Evolutionary conservation across 1,140 invertebrate species (phyloP).

Genomic region (Macrotrachela quadricornifera): DNA sequence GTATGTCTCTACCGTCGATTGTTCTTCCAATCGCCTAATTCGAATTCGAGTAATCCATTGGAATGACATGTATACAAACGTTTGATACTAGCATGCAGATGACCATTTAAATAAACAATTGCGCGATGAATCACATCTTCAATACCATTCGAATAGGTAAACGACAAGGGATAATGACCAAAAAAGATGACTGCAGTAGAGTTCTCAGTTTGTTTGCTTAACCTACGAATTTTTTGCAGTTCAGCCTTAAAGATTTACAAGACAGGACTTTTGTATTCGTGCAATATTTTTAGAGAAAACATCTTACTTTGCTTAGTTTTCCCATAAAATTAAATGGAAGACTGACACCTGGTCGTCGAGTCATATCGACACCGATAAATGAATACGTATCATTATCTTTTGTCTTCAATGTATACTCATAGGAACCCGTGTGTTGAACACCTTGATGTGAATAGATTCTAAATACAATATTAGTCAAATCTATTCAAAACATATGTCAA

Average conservation of each 20-base stretch:
- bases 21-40: constrained; percentile 79
- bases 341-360: constrained; percentile 51
- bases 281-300: background rate
- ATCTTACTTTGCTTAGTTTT: constrained; percentile 30
- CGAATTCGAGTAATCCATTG: constrained; percentile 63
- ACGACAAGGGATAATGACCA: constrained; percentile 77
- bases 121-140: constrained; percentile 17
- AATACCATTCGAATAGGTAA: constrained; percentile 39
- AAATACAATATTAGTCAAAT: too few relatives aligned
- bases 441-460: too few relatives aligned
- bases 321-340: constrained; percentile 82
- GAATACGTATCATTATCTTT: constrained; percentile 39
- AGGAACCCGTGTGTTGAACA: background rate
- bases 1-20: constrained; percentile 47
- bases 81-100: constrained; percentile 51
- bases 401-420: constrained; percentile 5
- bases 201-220: constrained; percentile 20
- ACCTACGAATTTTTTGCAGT: background rate
- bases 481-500: background rate
- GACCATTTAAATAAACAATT: constrained; percentile 63
- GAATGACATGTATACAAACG: constrained; percentile 54
- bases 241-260: constrained; percentile 3
- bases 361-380: constrained; percentile 67
- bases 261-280: background rate
- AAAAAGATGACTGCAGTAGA: constrained; percentile 52